Evolutionary conservation across 2,888 invertebrate genomes (phyloP).

Genomic region (Drosophila merina): DNA sequence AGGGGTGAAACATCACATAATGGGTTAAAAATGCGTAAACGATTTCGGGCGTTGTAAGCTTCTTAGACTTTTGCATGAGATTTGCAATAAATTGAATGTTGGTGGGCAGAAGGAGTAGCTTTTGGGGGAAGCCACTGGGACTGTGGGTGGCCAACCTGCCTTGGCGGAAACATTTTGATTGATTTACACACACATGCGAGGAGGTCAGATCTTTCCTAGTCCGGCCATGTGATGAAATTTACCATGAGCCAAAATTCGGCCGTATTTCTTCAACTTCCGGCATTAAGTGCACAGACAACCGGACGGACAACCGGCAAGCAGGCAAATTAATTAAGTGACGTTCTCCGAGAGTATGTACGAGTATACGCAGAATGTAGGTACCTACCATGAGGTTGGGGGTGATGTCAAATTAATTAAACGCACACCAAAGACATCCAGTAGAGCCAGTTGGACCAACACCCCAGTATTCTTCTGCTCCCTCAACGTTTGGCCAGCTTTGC

Average conservation of each 20-base stretch:
- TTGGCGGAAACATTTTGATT: conserved; percentile 72
- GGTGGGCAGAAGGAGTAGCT: background rate
- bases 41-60: conserved; percentile 73
- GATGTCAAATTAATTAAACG: conserved; percentile 74
- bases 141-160: conserved; percentile 15
- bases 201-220: conserved; percentile 31
- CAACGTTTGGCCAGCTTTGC: conserved; percentile 37
- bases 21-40: conserved; percentile 77
- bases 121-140: background rate
- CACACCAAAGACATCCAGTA: conserved; percentile 49
- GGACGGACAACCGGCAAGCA: conserved; percentile 37
- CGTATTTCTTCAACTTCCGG: conserved; percentile 75
- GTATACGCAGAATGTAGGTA: background rate
- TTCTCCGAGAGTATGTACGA: conserved; percentile 39
- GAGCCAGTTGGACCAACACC: conserved; percentile 19
- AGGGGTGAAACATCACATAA: conserved; percentile 39
- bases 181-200: conserved; percentile 60
- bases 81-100: conserved; percentile 67
- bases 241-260: conserved; percentile 57
- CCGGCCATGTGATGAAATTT: conserved; percentile 58
- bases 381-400: background rate
- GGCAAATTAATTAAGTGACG: conserved; percentile 76
- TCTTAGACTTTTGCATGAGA: conserved; percentile 74
- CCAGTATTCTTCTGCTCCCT: conserved; percentile 10
- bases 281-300: conserved; percentile 62